phyloP scores from a whole-genome alignment of 2,888 invertebrate genomes.

The Fragum fragum region DNA sequence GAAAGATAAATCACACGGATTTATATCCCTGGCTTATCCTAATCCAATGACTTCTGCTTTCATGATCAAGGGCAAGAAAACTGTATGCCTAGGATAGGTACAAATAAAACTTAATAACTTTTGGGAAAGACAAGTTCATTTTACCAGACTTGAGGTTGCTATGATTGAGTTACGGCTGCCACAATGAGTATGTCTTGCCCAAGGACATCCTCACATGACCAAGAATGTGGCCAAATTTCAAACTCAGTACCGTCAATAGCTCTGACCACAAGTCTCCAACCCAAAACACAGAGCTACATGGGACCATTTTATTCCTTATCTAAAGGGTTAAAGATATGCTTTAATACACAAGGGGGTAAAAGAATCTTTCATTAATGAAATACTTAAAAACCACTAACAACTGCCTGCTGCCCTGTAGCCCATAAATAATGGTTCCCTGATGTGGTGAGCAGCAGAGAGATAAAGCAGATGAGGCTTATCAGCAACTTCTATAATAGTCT shows the following conservation, averaged over 20 bases:
- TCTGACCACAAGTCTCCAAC: too few relatives aligned
- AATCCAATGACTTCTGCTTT: conserved; percentile 6
- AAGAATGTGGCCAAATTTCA: too few relatives aligned
- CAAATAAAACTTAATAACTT: too few relatives aligned
- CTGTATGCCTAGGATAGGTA: neutral
- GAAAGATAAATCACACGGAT: neutral
- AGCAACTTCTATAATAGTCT: conserved; percentile 18
- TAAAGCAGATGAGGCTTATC: conserved; percentile 1
- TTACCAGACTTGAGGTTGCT: too few relatives aligned
- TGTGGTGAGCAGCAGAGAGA: neutral
- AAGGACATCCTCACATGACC: too few relatives aligned
- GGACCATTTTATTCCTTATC: too few relatives aligned
- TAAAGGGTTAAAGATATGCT: too few relatives aligned
- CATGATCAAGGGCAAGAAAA: neutral
- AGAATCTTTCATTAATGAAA: neutral
- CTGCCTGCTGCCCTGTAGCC: neutral
- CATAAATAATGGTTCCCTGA: conserved; percentile 3
- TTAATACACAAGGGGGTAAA: neutral
- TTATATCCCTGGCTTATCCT: neutral
- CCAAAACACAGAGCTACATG: too few relatives aligned
- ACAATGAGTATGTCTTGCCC: too few relatives aligned
- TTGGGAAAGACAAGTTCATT: too few relatives aligned
- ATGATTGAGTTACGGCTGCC: too few relatives aligned
- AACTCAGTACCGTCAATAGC: too few relatives aligned
- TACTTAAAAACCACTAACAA: neutral